phyloP scores from a whole-genome alignment of 2,888 invertebrate genomes.

The Thelaira solivaga region DNA sequence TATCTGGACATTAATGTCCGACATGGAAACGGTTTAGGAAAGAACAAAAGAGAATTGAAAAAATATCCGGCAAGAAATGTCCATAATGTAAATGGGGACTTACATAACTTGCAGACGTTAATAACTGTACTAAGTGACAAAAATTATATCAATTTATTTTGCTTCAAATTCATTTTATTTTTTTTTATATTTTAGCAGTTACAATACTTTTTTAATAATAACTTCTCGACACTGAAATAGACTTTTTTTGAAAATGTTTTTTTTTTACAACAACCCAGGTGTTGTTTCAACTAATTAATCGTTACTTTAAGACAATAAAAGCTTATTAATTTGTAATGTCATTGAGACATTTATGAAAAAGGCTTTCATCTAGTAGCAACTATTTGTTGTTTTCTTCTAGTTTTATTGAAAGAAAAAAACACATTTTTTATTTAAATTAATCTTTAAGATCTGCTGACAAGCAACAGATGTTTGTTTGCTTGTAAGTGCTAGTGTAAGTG shows the following conservation, averaged over 20 bases:
- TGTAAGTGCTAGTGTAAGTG: background rate
- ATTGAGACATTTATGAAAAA: background rate
- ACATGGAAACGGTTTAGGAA: no score
- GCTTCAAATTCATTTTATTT: no score
- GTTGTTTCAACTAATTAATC: background rate
- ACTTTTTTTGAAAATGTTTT: background rate
- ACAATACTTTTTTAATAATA: no score
- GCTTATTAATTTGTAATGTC: background rate
- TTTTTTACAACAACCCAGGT: background rate
- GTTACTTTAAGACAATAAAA: slow-evolving; percentile 12
- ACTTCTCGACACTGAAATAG: no score
- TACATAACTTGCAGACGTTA: no score
- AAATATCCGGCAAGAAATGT: no score
- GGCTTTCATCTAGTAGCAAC: background rate
- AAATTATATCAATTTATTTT: no score
- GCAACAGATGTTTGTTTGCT: slow-evolving; percentile 34
- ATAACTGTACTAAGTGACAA: no score
- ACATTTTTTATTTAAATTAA: slow-evolving; percentile 1
- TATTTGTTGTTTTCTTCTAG: slow-evolving; percentile 3
- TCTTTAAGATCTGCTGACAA: slow-evolving; percentile 16
- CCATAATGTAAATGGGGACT: no score
- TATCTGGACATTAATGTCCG: no score
- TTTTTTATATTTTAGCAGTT: no score
- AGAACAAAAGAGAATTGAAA: no score
- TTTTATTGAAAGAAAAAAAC: background rate